Percentiles rank a stretch among this genome's conserved stretches.
These are phyloP conservation scores for Epistrophe grossulariae DNA, from an alignment of 2,888 invertebrate species.

Conservation along the genomic window DNA sequence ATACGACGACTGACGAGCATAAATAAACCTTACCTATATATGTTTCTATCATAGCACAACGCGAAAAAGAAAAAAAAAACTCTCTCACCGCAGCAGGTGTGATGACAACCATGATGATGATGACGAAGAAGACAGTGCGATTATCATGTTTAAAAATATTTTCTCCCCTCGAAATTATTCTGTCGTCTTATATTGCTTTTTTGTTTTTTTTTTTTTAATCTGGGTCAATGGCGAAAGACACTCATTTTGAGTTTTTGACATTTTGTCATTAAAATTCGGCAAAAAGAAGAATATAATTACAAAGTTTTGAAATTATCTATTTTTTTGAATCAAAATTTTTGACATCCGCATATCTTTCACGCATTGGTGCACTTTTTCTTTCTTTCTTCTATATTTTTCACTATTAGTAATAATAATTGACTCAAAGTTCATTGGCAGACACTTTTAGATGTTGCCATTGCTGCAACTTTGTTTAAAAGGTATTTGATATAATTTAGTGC, in stretches of 20 bases:
- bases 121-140: slow-evolving; percentile 9
- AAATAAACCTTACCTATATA: background rate
- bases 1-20: too few species aligned
- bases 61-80: slow-evolving; percentile 51
- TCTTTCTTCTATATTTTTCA: slow-evolving; percentile 9
- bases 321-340: slow-evolving; percentile 8
- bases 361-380: slow-evolving; percentile 17
- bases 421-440: slow-evolving; percentile 60
- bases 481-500: slow-evolving; percentile 54
- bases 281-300: background rate
- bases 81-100: slow-evolving; percentile 41
- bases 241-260: slow-evolving; percentile 35
- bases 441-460: slow-evolving; percentile 40
- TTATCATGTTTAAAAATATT: slow-evolving; percentile 38
- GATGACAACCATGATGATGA: slow-evolving; percentile 38
- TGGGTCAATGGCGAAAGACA: slow-evolving; percentile 68
- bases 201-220: slow-evolving; percentile 17
- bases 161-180: slow-evolving; percentile 47
- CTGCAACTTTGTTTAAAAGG: slow-evolving; percentile 41
- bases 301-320: slow-evolving; percentile 40
- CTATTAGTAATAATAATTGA: background rate
- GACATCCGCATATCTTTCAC: slow-evolving; percentile 43
- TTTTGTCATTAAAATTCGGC: slow-evolving; percentile 48
- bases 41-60: background rate
- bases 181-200: background rate